A percentile compares a stretch with the other conserved stretches of the same genome.
These are phyloP conservation scores for Chrosomus eos DNA, from an alignment of 2,797 vertebrate genomes.

Conservation along the genomic window DNA sequence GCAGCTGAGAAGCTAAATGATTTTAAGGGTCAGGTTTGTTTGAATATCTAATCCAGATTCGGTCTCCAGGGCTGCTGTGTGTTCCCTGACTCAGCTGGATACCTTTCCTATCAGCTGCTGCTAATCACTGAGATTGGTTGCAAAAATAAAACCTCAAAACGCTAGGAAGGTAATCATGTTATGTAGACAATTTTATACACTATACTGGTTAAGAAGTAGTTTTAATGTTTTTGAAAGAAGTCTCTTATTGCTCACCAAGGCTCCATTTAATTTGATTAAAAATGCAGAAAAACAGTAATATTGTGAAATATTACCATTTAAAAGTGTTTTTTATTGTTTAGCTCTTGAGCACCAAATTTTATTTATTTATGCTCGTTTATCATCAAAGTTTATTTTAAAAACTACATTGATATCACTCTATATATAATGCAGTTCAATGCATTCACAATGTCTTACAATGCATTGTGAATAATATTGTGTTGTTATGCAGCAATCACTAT, in stretches of 20 bases:
- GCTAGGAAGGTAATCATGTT: not conserved
- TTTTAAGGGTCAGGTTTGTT: slow-evolving; percentile 82
- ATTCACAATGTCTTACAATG: not conserved
- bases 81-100: slow-evolving; percentile 18
- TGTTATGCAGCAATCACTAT: not conserved
- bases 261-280: not conserved
- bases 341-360: not conserved
- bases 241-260: not conserved
- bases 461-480: not conserved
- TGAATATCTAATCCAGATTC: slow-evolving; percentile 83
- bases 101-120: not conserved
- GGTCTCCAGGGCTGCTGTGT: slow-evolving; percentile 44
- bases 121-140: not conserved
- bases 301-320: not conserved
- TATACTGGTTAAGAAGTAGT: not conserved
- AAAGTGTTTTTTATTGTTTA: not conserved
- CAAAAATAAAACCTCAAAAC: not conserved
- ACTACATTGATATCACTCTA: no score
- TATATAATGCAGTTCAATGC: not conserved
- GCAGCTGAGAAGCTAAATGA: slow-evolving; percentile 79
- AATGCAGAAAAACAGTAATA: not conserved
- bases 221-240: not conserved
- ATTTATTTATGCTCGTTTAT: no score
- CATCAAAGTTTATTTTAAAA: not conserved
- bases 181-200: not conserved